phyloP scores from a whole-genome alignment of 1,140 invertebrate genomes.

The Orius insidiosus region DNA sequence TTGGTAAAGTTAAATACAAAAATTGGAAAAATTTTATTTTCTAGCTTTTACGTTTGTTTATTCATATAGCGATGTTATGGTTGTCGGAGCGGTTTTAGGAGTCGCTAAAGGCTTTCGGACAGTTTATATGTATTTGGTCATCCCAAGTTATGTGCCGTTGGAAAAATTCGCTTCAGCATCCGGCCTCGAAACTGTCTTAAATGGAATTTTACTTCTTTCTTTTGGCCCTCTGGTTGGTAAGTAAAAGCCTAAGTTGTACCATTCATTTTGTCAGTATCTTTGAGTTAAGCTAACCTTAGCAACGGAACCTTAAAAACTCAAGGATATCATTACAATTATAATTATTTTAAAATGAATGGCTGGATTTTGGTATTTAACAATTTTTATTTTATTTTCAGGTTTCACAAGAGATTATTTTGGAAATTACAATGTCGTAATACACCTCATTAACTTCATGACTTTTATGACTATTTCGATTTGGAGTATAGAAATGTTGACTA shows the following conservation, averaged over 20 bases:
- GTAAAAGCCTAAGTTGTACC: no score
- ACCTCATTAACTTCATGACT: constrained; percentile 16
- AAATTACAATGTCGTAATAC: constrained; percentile 17
- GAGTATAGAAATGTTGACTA: constrained; percentile 12
- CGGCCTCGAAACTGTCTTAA: constrained; percentile 41
- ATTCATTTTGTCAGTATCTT: no score
- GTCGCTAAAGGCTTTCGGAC: constrained; percentile 47
- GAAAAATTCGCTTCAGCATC: constrained; percentile 44
- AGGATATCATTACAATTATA: no score
- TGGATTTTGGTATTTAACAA: no score
- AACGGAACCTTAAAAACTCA: no score
- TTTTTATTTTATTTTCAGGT: constrained; percentile 15
- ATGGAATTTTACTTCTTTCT: constrained; percentile 32
- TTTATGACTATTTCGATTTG: constrained; percentile 16
- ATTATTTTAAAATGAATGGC: no score
- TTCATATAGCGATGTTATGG: constrained; percentile 16
- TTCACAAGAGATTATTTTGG: constrained; percentile 14
- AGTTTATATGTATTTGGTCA: constrained; percentile 46
- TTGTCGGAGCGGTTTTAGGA: constrained; percentile 30
- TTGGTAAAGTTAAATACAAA: constrained; percentile 29
- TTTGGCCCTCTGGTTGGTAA: constrained; percentile 44
- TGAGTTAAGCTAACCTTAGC: no score
- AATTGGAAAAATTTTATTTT: no score
- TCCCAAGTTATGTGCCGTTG: constrained; percentile 44
- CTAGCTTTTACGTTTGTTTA: no score